Evolutionary conservation across 2,797 vertebrate genomes (phyloP), one percentile per base, ranked within the genome.

Genomic region (Microcaecilia unicolor): DNA sequence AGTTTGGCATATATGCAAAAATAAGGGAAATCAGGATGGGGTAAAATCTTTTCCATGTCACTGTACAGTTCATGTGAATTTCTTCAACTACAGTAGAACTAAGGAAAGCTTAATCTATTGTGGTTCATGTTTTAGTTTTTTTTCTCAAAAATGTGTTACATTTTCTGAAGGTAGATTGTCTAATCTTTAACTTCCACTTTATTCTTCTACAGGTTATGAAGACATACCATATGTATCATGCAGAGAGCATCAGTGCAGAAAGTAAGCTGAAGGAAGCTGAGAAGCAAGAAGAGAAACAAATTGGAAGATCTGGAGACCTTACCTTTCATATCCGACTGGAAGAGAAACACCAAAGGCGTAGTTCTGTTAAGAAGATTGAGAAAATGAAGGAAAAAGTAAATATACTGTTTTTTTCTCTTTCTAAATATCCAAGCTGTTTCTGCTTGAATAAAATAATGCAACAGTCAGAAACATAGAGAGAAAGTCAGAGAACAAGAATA

Each of bases 361-460:
- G 93, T 76, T 97, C 92, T 9, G 92, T 93, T 48, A 97, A 95
- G 64, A 98, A 98, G 78, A 99, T 98, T 2, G 96, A 98, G 75
- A 99, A 98, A 70, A 97, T 98, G 91, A 98, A 94, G 63, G 96
- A 99, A 78, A 99, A 98, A 83, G 95, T 97, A 74, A 79, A 55
- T 34, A 48, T 34, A 29, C 8, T 22, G 41, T 13, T 44, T 45
- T n/a, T n/a, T n/a, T n/a, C n/a, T n/a, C n/a, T n/a, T n/a, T n/a
- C n/a, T n/a, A n/a, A n/a, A n/a, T n/a, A n/a, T n/a, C n/a, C n/a
- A n/a, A n/a, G n/a, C n/a, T n/a, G n/a, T n/a, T n/a, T n/a, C n/a
- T n/a, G n/a, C n/a, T n/a, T n/a, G n/a, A n/a, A n/a, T n/a, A n/a
- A n/a, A n/a, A n/a, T n/a, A n/a, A n/a, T n/a, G n/a, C n/a, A n/a